Evolutionary conservation across 2,888 invertebrate species (phyloP).

Genomic region (Drosophila anceps): DNA sequence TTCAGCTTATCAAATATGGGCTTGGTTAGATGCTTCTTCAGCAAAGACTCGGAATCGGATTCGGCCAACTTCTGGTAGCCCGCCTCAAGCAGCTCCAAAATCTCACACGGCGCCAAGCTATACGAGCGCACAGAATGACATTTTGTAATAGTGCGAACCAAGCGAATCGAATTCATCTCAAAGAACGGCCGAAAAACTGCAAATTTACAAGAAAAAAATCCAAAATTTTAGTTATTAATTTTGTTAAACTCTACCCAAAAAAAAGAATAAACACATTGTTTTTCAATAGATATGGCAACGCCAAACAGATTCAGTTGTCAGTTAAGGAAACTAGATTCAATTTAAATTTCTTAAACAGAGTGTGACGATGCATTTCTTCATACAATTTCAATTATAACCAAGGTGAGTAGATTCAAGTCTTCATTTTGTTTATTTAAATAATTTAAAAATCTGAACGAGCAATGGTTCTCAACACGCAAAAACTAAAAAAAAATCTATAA

Average conservation of each 20-base stretch:
- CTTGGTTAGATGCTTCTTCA: constrained; percentile 97
- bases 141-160: constrained; percentile 3
- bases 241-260: constrained; percentile 9
- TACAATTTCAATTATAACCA: too few relatives aligned
- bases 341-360: background rate
- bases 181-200: background rate
- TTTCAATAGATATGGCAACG: constrained; percentile 20
- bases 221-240: constrained; percentile 8
- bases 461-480: too few relatives aligned
- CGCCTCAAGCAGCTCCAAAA: constrained; percentile 94
- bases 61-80: constrained; percentile 93
- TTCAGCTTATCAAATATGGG: constrained; percentile 96
- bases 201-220: constrained; percentile 10
- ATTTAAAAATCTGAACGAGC: background rate
- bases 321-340: background rate
- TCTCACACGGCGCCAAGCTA: constrained; percentile 90
- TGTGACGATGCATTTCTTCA: background rate
- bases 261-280: background rate
- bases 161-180: constrained; percentile 22
- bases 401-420: background rate
- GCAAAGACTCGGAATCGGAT: constrained; percentile 96
- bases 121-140: constrained; percentile 4
- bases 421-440: background rate
- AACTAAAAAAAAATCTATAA: too few relatives aligned
- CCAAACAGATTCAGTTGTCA: background rate